Conservation (phyloP, 2,113 vertebrate genomes). For the Pachycephala philippinensis region DNA sequence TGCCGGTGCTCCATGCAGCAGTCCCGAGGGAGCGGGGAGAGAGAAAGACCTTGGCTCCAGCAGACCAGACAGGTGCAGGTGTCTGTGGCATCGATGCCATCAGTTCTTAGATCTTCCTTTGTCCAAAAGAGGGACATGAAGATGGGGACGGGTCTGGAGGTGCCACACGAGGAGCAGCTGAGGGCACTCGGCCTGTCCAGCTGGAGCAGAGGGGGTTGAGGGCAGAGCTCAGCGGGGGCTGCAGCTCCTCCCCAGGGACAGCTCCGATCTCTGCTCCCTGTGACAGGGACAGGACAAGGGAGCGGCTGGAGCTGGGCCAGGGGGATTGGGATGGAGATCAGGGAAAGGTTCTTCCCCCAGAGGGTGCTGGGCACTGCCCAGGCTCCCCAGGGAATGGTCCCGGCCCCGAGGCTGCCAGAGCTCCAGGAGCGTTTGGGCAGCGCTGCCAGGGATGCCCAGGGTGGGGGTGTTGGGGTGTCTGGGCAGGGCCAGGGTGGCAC, state of each 20-base stretch:
- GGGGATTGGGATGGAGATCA: background rate
- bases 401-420: background rate
- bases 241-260: background rate
- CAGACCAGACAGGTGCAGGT: background rate
- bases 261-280: background rate
- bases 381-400: background rate
- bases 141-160: background rate
- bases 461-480: too few relatives aligned
- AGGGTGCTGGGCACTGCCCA: background rate
- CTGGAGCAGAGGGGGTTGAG: background rate
- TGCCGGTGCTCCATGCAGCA: background rate
- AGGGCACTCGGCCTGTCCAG: background rate
- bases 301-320: background rate
- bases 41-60: background rate
- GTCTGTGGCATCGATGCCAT: background rate
- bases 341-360: background rate
- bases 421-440: background rate
- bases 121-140: background rate
- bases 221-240: background rate
- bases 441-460: too few relatives aligned
- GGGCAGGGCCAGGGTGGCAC: too few relatives aligned
- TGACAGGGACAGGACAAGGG: background rate
- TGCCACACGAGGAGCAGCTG: background rate
- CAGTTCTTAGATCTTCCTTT: background rate
- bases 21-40: background rate